Evolutionary conservation across 1,140 invertebrate species (phyloP).

Genomic region (Bombus pyrosoma): DNA sequence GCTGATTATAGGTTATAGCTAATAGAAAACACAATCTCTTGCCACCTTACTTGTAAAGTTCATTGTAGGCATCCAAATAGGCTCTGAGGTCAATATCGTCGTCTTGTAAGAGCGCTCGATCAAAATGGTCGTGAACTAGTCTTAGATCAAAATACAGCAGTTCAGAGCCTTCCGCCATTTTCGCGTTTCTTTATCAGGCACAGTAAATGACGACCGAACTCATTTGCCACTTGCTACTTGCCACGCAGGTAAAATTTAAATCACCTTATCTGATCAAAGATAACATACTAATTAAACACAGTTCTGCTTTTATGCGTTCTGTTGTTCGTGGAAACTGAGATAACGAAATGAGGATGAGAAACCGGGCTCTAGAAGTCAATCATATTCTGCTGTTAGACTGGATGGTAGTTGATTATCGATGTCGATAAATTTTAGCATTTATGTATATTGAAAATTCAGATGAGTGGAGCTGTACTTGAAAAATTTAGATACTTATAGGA

Average conservation of each 20-base stretch:
- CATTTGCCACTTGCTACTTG: conserved; percentile 42
- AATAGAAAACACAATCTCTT: background rate
- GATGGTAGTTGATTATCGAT: background rate
- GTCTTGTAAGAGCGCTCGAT: conserved; percentile 78
- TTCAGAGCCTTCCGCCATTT: conserved; percentile 78
- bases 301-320: background rate
- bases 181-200: conserved; percentile 24
- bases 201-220: background rate
- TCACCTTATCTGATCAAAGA: conserved; percentile 32
- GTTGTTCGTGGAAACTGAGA: background rate
- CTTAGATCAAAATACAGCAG: conserved; percentile 77
- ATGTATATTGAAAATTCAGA: too few relatives aligned
- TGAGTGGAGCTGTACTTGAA: background rate
- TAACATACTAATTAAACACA: background rate
- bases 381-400: background rate
- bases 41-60: conserved; percentile 82
- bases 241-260: conserved; percentile 14
- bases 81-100: conserved; percentile 80
- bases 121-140: conserved; percentile 80
- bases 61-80: conserved; percentile 82
- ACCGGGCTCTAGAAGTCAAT: background rate
- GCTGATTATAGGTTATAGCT: conserved; percentile 35
- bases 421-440: background rate
- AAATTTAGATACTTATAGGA: background rate
- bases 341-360: background rate